A percentile compares a stretch with the other conserved stretches of the same genome.
Conservation (phyloP, 2,113 vertebrate species). For the Daphoenositta chrysoptera region DNA sequence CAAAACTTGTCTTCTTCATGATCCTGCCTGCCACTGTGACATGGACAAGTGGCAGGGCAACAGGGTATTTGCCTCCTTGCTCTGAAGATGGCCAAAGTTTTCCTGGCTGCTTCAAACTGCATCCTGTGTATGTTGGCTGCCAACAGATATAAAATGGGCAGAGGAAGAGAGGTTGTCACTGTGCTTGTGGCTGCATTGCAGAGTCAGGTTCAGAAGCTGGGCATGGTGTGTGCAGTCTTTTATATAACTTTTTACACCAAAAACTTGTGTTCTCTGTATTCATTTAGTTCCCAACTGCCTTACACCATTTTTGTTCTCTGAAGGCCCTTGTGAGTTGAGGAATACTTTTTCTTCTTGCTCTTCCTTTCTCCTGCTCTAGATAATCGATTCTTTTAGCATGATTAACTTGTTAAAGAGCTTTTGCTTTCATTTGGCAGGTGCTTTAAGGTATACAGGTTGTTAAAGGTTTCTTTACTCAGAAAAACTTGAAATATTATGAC, state of each 20-base stretch:
- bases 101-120: neutral
- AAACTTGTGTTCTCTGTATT: neutral
- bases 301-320: neutral
- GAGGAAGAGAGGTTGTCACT: neutral
- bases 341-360: neutral
- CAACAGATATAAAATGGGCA: neutral
- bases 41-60: neutral
- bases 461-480: neutral
- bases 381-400: neutral
- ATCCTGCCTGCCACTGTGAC: neutral
- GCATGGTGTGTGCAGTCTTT: neutral
- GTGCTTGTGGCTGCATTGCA: neutral
- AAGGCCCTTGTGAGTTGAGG: neutral
- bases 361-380: neutral
- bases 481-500: neutral
- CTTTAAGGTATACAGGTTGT: neutral
- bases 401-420: neutral
- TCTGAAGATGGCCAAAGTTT: constrained; percentile 37
- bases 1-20: neutral
- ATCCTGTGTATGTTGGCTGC: neutral
- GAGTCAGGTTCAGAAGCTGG: neutral
- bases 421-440: neutral
- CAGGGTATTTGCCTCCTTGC: neutral
- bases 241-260: neutral
- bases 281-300: neutral